Evolutionary conservation across 2,888 invertebrate species (phyloP), one percentile per base, ranked within the genome.

Genomic region (Dysmachus trigonus): DNA sequence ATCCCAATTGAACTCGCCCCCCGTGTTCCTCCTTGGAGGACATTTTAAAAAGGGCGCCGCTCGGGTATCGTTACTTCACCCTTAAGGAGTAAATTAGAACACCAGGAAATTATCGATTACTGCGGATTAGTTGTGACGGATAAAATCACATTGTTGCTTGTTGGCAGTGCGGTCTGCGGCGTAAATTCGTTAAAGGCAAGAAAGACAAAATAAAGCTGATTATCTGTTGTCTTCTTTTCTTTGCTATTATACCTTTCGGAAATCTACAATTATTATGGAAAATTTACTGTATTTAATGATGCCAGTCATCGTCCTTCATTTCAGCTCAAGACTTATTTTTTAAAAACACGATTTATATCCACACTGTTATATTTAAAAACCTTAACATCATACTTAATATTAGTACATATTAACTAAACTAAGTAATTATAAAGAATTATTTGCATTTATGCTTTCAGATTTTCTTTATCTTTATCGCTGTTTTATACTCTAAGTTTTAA

Each of bases 41-140:
- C 62, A 62, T 27, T 76, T 38, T 35, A 35, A 76, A n/a, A 38
- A n/a, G 76, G 38, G 76, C 22, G 35, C 62, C 62, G 35, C 13
- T 47, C 13, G 79, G 22, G 27, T 38, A 47, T 79, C 15, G 79
- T 31, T 51, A 47, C 15, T 79, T 41, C 41, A 79, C 8, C 22
- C 33, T 47, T 30, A 15, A 13, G 51, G n/a, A 7, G 31, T 79
- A 47, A 76, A 73, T 38, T 30, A 79, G 41, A 79, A 79, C 79
- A 79, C 47, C 79, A 79, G 79, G 79, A 79, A 79, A 27, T 79
- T 51, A 79, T 79, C 51, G 79, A 79, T 47, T 79, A 51, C 79
- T 33, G 30, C 15, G 18, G 47, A 79, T 79, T 41, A 79, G 38
- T 22, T 38, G 38, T 22, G 38, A 38, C 13, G 38, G 38, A 62